These are phyloP conservation scores for Archips xylosteana DNA, from an alignment of 2,888 invertebrate genomes.

Conservation along the genomic window DNA sequence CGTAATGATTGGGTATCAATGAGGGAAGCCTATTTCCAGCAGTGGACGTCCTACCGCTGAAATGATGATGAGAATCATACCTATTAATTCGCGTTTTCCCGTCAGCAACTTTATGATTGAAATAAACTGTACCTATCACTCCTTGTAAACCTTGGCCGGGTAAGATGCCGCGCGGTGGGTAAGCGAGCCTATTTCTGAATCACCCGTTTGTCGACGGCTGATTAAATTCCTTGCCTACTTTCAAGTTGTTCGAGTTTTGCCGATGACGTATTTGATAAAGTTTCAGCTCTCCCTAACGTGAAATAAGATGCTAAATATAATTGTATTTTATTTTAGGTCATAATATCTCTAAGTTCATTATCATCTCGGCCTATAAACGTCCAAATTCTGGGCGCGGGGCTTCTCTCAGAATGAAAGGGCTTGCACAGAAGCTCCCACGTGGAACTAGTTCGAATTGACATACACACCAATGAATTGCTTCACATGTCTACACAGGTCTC, in stretches of 20 bases:
- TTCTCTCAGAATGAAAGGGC: too few relatives aligned
- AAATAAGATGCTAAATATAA: conserved; percentile 27
- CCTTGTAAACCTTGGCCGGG: background rate
- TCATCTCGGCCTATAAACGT: too few relatives aligned
- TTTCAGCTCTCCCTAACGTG: conserved; percentile 25
- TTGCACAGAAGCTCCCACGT: too few relatives aligned
- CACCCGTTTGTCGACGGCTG: conserved; percentile 39
- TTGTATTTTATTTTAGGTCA: conserved; percentile 20
- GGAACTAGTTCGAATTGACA: too few relatives aligned
- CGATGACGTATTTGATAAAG: conserved; percentile 34
- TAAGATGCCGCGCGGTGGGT: conserved; percentile 25
- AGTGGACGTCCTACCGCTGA: too few relatives aligned
- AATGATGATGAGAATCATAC: too few relatives aligned
- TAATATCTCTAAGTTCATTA: background rate
- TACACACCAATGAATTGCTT: too few relatives aligned
- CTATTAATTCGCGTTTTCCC: background rate
- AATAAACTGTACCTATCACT: conserved; percentile 26
- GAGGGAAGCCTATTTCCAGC: too few relatives aligned
- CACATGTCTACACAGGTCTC: too few relatives aligned
- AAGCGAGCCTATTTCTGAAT: conserved; percentile 39
- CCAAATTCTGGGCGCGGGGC: too few relatives aligned
- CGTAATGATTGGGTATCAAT: too few relatives aligned
- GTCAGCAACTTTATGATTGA: background rate
- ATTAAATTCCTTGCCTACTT: conserved; percentile 40
- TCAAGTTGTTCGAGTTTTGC: conserved; percentile 34